phyloP scores from a whole-genome alignment of 2,797 vertebrate species.

The Pelodytes ibericus region DNA sequence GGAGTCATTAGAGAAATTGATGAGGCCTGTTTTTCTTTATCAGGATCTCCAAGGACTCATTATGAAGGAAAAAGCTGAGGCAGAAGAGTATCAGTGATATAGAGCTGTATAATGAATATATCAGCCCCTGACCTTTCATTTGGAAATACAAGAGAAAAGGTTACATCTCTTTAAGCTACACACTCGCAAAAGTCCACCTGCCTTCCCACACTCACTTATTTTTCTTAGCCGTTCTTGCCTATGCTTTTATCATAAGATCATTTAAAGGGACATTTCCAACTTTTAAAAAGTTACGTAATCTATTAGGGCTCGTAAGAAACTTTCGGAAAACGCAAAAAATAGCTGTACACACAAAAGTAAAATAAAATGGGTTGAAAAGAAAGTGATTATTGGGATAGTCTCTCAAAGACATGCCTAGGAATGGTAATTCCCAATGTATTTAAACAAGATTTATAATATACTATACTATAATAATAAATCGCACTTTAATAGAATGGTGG shows the following conservation, averaged over 20 bases:
- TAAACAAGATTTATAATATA: too few relatives aligned
- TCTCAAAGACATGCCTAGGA: too few relatives aligned
- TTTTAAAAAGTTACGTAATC: neutral
- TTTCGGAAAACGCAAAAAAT: too few relatives aligned
- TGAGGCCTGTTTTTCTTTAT: constrained; percentile 70
- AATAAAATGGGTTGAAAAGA: too few relatives aligned
- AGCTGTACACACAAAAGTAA: too few relatives aligned
- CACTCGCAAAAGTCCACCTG: neutral
- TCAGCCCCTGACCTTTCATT: constrained; percentile 37
- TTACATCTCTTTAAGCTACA: constrained; percentile 2
- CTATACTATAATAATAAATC: too few relatives aligned
- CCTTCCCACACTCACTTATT: neutral
- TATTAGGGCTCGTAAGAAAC: too few relatives aligned
- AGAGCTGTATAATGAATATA: constrained; percentile 8
- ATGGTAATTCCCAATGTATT: too few relatives aligned
- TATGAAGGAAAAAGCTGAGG: constrained; percentile 53
- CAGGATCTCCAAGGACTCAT: constrained; percentile 61
- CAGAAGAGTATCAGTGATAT: constrained; percentile 43
- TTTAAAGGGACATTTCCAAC: neutral
- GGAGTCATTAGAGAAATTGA: constrained; percentile 74
- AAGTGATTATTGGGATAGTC: too few relatives aligned
- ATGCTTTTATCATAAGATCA: neutral
- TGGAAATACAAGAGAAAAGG: constrained; percentile 6
- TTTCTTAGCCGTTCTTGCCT: neutral
- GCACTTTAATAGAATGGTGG: too few relatives aligned